Evolutionary conservation across 2,113 vertebrate species (phyloP), one percentile per base, ranked within the genome.

Genomic region (Percina caprodes): DNA sequence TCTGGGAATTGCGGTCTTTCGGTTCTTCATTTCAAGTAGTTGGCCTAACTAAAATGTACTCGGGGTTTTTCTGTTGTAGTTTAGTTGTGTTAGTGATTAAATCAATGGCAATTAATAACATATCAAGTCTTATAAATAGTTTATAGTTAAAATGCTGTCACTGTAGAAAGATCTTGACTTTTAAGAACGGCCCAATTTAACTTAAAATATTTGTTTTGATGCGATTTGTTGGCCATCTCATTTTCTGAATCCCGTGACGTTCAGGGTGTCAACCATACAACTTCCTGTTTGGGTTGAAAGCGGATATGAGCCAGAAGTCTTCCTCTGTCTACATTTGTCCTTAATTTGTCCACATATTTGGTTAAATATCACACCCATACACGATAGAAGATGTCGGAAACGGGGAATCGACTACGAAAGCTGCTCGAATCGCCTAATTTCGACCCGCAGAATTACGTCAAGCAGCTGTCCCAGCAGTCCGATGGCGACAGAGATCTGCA

Each of bases 401-500:
- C 96, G 4, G 96, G 95, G 18, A 96, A 90, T 69, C 94, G 96
- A 49, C 87, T 99, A 46, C 94, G 96, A 58, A 96, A 96, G 60
- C 96, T 97, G 68, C 92, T 99, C 71, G 98, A 99, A 71, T 98
- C 97, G 1, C 95, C 96, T 0, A 95, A 97, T 65, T 99, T 98
- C 73, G 96, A 97, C 69, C 96, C 97, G 1, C 96, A 96, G 5
- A 96, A 96, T 79, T 97, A 99, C 82, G 98, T 99, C 65, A 98
- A 99, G 89, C 96, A 97, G 84, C 95, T 99, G 54, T 99, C 98
- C 0, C 98, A 99, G 93, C 98, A 99, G 93, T 98, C 97, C 18
- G 98, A 99, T 67, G 98, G 98, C 2, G 98, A 99, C 93, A 90
- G 98, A 35, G 98, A 99, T 77, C 72, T 99, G 83, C 98, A 99